Conservation (phyloP, 2,888 invertebrate genomes). For the Blastobasis lacticolella region DNA sequence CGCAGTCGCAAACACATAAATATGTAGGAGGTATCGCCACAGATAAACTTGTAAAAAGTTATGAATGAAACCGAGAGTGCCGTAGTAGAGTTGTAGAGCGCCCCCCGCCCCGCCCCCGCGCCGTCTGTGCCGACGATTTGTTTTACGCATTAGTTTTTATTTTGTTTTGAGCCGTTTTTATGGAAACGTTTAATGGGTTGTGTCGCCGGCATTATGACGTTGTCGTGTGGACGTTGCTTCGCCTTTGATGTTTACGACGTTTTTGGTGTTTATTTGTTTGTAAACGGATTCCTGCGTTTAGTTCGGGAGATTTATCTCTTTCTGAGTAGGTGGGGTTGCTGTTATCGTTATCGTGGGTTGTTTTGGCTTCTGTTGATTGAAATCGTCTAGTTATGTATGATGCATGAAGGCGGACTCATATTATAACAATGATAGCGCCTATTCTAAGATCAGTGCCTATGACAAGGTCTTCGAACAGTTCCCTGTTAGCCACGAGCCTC, state of each 20-base stretch:
- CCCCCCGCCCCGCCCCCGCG: conserved; percentile 24
- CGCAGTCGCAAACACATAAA: conserved; percentile 68
- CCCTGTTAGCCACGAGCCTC: too few relatives aligned
- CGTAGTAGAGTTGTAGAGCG: conserved; percentile 68
- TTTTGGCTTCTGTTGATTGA: too few relatives aligned
- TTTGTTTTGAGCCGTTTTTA: conserved; percentile 59
- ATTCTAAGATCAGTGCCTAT: too few relatives aligned
- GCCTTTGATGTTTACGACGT: neutral
- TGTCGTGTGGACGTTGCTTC: conserved; percentile 3
- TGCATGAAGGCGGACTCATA: too few relatives aligned
- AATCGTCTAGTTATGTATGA: too few relatives aligned
- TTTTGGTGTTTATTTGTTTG: neutral
- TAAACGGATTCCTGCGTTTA: neutral
- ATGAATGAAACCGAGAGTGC: conserved; percentile 74
- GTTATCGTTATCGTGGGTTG: too few relatives aligned
- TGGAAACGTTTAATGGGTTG: conserved; percentile 30
- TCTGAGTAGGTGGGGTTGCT: too few relatives aligned
- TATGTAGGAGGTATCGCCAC: conserved; percentile 69
- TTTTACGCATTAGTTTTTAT: conserved; percentile 68
- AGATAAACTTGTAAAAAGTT: conserved; percentile 76
- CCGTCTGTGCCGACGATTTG: conserved; percentile 46
- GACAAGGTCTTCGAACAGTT: too few relatives aligned
- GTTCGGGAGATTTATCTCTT: too few relatives aligned
- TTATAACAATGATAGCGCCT: too few relatives aligned
- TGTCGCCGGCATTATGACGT: conserved; percentile 10